Conservation (phyloP, 2,113 vertebrate genomes). For the Nyctibius bracteatus region DNA sequence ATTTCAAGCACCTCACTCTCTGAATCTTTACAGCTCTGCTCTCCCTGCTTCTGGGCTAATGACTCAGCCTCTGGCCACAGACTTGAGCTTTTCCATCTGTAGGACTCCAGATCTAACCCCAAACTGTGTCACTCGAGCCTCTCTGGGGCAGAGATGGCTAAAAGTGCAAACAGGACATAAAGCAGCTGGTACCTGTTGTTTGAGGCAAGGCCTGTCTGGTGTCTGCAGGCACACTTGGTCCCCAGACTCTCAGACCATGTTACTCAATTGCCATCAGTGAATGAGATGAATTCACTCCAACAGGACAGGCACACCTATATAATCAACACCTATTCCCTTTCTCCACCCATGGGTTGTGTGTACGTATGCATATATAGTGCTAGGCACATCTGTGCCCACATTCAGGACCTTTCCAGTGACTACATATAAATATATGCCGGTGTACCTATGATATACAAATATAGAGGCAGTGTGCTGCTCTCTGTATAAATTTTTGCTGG, state of each 20-base stretch:
- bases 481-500: neutral
- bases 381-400: neutral
- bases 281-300: neutral
- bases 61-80: neutral
- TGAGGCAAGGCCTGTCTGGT: neutral
- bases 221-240: neutral
- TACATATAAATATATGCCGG: neutral
- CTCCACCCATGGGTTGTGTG: neutral
- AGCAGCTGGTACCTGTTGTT: neutral
- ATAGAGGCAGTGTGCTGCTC: neutral
- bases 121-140: accelerated
- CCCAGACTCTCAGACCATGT: neutral
- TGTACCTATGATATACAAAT: neutral
- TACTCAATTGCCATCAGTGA: neutral
- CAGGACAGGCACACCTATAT: neutral
- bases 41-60: neutral
- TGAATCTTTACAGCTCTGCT: neutral
- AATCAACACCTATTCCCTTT: neutral
- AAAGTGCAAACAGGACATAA: neutral
- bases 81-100: neutral
- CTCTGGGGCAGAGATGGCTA: neutral
- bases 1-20: neutral
- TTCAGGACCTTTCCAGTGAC: neutral
- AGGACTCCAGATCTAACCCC: neutral
- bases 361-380: neutral